Conservation (phyloP, 2,113 vertebrate species). For the Sinocyclocheilus grahami region DNA sequence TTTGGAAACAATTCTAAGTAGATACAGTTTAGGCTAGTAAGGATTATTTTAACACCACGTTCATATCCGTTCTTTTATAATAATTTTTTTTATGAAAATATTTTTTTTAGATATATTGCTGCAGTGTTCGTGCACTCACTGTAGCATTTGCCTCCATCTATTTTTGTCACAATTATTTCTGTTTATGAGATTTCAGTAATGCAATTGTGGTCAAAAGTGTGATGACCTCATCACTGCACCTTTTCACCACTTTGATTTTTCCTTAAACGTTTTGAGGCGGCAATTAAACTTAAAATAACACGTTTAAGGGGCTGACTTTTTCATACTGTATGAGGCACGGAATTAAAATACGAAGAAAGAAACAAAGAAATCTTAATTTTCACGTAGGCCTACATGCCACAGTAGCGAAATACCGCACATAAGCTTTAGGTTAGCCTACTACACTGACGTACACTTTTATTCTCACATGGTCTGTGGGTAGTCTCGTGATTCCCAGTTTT, state of each 20-base stretch:
- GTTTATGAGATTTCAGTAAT: not conserved
- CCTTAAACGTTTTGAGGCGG: not conserved
- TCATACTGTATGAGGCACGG: not conserved
- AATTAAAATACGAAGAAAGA: not conserved
- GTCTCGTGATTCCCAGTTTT: not conserved
- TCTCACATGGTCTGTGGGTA: conserved; percentile 4
- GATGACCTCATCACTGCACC: not conserved
- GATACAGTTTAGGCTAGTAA: not conserved
- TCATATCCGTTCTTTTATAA: not conserved
- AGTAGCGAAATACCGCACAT: not conserved
- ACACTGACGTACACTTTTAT: not conserved
- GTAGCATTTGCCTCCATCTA: not conserved
- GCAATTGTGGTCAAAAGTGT: not conserved
- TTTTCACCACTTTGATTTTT: not conserved
- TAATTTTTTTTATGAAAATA: too few species aligned
- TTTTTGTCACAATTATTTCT: not conserved
- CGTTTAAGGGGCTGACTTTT: not conserved
- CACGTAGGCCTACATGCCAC: not conserved
- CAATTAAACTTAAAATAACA: not conserved
- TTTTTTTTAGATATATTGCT: too few species aligned
- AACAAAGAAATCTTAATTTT: not conserved
- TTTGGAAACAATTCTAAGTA: not conserved
- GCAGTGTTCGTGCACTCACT: not conserved
- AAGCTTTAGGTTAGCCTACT: not conserved
- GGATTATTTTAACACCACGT: not conserved